A percentile compares a stretch with the other conserved stretches of the same genome.
phyloP scores from a whole-genome alignment of 2,797 vertebrate species.

The Poecilia velifera region DNA sequence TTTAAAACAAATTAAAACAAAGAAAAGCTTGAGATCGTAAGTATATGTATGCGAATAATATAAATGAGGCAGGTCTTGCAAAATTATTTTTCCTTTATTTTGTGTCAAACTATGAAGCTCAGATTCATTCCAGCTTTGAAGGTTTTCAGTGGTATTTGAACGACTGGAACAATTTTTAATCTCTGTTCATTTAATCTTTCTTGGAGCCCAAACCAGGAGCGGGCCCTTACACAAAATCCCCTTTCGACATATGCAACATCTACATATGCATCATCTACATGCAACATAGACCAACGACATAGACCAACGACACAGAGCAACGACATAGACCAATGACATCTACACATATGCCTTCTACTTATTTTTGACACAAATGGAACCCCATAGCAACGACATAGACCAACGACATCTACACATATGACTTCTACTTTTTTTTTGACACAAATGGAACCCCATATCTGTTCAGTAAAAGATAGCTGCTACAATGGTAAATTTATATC shows the following conservation, averaged over 20 bases:
- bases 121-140: neutral
- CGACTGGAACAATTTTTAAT: neutral
- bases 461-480: neutral
- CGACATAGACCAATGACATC: too few species aligned
- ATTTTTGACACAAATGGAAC: too few species aligned
- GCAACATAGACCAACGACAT: too few species aligned
- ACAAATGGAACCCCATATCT: too few species aligned
- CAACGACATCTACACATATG: too few species aligned
- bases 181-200: neutral
- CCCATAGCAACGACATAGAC: too few species aligned
- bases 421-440: too few species aligned
- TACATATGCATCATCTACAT: too few species aligned
- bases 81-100: neutral
- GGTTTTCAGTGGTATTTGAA: neutral
- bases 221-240: neutral
- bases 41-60: neutral
- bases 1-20: slow-evolving; percentile 1
- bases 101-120: neutral
- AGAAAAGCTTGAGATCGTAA: neutral
- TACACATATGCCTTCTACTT: too few species aligned
- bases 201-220: neutral
- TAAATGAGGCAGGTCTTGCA: neutral
- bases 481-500: neutral
- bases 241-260: neutral
- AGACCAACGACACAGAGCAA: too few species aligned